Percentiles rank a stretch among this genome's conserved stretches.
These are phyloP conservation scores for Sinella curviseta DNA, from an alignment of 1,140 invertebrate genomes.

Conservation along the genomic window DNA sequence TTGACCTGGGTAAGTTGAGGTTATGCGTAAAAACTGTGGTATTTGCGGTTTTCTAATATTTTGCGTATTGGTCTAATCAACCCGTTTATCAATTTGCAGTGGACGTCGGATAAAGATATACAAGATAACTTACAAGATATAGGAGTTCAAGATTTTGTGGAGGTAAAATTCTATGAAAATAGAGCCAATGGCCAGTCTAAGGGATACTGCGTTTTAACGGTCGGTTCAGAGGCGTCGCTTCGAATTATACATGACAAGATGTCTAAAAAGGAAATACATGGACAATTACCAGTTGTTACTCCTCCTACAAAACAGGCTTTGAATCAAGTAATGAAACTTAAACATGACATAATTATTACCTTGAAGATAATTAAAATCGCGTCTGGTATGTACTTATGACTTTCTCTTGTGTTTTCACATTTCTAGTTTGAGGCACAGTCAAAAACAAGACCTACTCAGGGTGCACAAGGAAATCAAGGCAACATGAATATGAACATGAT, in stretches of 20 bases:
- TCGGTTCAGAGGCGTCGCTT: conserved; percentile 89
- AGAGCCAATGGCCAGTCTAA: conserved; percentile 98
- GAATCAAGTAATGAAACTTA: conserved; percentile 56
- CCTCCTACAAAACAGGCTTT: conserved; percentile 90
- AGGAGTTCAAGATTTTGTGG: conserved; percentile 90
- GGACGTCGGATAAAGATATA: conserved; percentile 97
- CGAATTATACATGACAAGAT: conserved; percentile 87
- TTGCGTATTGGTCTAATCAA: too few species aligned
- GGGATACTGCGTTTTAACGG: conserved; percentile 90
- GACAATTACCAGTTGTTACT: conserved; percentile 90
- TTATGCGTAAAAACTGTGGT: conserved; percentile 22
- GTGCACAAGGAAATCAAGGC: conserved; percentile 37
- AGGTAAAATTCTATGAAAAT: conserved; percentile 99
- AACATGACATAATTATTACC: neutral
- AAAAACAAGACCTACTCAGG: conserved; percentile 76
- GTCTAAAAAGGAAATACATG: conserved; percentile 91
- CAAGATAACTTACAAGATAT: conserved; percentile 80
- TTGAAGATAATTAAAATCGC: neutral
- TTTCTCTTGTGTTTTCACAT: too few species aligned
- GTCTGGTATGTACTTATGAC: neutral
- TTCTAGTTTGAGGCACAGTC: conserved; percentile 82
- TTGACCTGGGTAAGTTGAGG: conserved; percentile 67
- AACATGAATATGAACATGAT: conserved; percentile 44
- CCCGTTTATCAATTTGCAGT: conserved; percentile 64
- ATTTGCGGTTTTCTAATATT: conserved; percentile 21